A percentile compares a stretch with the other conserved stretches of the same genome.
These are phyloP conservation scores for Lissocephala sabroskyi DNA, from an alignment of 2,888 invertebrate genomes.

Conservation along the genomic window DNA sequence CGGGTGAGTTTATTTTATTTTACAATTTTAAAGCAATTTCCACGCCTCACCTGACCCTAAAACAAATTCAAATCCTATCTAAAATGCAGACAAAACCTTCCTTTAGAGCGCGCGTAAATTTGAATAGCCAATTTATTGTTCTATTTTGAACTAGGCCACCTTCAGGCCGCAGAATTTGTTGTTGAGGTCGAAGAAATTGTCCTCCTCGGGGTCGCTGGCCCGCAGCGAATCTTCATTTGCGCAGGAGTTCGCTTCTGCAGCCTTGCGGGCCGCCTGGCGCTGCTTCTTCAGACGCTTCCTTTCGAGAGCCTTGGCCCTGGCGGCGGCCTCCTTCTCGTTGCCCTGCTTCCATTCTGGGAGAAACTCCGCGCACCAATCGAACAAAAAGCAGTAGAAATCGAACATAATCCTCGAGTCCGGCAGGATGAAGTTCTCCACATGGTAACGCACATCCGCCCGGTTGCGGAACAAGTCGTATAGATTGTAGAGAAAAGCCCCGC, in stretches of 20 bases:
- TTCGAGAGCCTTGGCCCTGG: slow-evolving; percentile 30
- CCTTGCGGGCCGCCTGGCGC: slow-evolving; percentile 53
- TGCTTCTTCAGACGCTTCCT: slow-evolving; percentile 62
- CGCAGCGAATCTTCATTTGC: slow-evolving; percentile 59
- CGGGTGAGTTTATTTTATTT: too few relatives aligned
- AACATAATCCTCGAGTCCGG: slow-evolving; percentile 65
- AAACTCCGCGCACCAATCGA: slow-evolving; percentile 65
- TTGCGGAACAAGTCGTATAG: slow-evolving; percentile 77
- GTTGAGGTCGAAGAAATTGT: slow-evolving; percentile 67
- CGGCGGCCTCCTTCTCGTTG: slow-evolving; percentile 23
- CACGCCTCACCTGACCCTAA: neutral
- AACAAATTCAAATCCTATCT: too few relatives aligned
- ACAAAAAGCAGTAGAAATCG: slow-evolving; percentile 66
- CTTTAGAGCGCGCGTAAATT: too few relatives aligned
- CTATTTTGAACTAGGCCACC: too few relatives aligned
- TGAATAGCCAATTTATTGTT: neutral
- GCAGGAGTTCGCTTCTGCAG: slow-evolving; percentile 17
- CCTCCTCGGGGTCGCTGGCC: slow-evolving; percentile 39
- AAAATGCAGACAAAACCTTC: too few relatives aligned
- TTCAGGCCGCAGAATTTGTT: slow-evolving; percentile 68
- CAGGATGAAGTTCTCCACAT: slow-evolving; percentile 74
- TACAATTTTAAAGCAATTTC: too few relatives aligned
- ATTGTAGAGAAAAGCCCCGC: slow-evolving; percentile 86
- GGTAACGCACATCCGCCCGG: slow-evolving; percentile 74
- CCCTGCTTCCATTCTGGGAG: slow-evolving; percentile 57